phyloP scores from a whole-genome alignment of 2,888 invertebrate species.

The Cyaniris semiargus region DNA sequence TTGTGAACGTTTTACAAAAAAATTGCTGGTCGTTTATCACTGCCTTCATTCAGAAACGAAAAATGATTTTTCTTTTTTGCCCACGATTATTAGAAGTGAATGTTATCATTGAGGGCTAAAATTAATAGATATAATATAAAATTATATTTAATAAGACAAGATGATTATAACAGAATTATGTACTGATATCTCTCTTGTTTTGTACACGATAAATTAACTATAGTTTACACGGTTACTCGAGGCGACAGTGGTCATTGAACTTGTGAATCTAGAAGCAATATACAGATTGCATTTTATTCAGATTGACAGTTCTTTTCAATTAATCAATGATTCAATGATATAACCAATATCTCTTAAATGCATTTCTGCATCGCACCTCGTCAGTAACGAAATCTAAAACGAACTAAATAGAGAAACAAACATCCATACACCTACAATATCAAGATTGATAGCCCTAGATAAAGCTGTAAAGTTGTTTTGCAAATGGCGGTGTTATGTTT shows the following conservation, averaged over 20 bases:
- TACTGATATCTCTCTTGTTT: no score
- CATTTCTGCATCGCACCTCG: no score
- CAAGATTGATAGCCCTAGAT: background rate
- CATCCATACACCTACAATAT: background rate
- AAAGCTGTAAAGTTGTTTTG: constrained; percentile 1
- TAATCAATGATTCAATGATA: no score
- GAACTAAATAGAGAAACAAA: background rate
- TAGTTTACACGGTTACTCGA: no score
- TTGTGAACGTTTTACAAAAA: background rate
- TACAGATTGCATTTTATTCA: no score
- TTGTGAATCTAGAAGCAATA: no score
- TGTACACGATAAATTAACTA: no score
- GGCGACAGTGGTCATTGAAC: no score
- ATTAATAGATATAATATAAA: background rate
- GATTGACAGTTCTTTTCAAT: no score
- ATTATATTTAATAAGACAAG: background rate
- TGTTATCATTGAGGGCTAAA: no score
- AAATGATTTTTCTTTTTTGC: background rate
- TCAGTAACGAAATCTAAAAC: background rate
- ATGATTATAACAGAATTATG: no score
- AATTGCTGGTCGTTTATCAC: background rate
- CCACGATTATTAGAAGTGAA: background rate
- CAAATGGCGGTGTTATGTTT: background rate
- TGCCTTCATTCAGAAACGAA: background rate
- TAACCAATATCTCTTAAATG: no score